Evolutionary conservation across 1,140 invertebrate species (phyloP).

Genomic region (Brachionus sp.): DNA sequence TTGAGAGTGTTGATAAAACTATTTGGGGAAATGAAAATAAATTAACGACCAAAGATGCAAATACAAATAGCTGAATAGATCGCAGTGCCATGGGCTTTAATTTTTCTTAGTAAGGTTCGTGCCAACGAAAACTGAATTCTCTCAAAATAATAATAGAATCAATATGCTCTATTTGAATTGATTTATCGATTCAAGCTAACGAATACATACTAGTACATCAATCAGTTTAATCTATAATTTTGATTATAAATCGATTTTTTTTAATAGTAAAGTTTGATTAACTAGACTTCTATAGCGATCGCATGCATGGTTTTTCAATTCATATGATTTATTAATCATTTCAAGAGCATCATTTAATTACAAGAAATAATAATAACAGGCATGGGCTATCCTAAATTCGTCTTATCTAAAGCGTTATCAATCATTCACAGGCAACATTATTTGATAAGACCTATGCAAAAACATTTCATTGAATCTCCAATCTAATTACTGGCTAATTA

Average conservation of each 20-base stretch:
- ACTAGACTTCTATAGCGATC: constrained; percentile 13
- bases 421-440: neutral
- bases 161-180: constrained; percentile 27
- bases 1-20: neutral
- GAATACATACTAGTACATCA: constrained; percentile 34
- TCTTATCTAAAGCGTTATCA: neutral
- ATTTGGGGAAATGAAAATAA: neutral
- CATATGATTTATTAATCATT: constrained; percentile 34
- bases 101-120: neutral
- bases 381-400: neutral
- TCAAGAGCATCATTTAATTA: constrained; percentile 26
- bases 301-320: constrained; percentile 3
- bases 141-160: neutral
- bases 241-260: constrained; percentile 13
- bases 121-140: neutral
- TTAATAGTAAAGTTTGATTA: constrained; percentile 14
- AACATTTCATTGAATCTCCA: neutral
- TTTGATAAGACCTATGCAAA: neutral
- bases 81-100: neutral
- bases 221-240: constrained; percentile 33
- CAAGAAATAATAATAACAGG: neutral
- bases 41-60: neutral
- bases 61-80: neutral
- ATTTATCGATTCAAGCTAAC: constrained; percentile 25
- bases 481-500: neutral